Conservation (phyloP, 2,888 invertebrate genomes). For the Trachelus iudaicus region DNA sequence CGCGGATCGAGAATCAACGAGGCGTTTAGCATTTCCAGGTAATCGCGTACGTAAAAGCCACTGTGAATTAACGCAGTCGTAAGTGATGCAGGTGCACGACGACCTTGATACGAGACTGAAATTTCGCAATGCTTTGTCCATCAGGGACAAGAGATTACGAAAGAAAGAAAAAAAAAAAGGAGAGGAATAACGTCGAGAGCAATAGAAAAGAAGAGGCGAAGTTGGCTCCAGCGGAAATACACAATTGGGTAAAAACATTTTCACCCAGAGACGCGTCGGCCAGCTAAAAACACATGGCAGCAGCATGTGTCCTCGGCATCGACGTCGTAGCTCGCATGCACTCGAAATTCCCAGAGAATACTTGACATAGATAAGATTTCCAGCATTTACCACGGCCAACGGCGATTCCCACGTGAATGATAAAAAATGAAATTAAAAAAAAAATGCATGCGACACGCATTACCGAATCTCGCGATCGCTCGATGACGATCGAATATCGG, state of each 20-base stretch:
- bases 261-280: not conserved
- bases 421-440: not conserved
- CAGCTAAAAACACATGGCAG: slow-evolving; percentile 32
- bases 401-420: not conserved
- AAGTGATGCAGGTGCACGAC: not conserved
- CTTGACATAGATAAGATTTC: not conserved
- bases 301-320: slow-evolving; percentile 30
- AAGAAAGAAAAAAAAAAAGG: not conserved
- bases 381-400: not conserved
- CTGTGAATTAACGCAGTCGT: not conserved
- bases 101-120: not conserved
- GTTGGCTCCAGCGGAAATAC: not conserved
- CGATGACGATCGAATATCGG: not conserved
- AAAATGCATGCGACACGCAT: not conserved
- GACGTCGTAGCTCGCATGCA: not conserved
- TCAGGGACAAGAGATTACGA: not conserved
- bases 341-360: not conserved
- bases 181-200: not conserved
- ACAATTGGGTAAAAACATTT: not conserved
- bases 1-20: not conserved
- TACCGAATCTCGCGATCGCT: no score
- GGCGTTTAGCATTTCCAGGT: not conserved
- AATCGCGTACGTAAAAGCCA: not conserved
- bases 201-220: not conserved
- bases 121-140: not conserved